phyloP scores from a whole-genome alignment of 2,113 vertebrate genomes.

The Lipophrys pholis region DNA sequence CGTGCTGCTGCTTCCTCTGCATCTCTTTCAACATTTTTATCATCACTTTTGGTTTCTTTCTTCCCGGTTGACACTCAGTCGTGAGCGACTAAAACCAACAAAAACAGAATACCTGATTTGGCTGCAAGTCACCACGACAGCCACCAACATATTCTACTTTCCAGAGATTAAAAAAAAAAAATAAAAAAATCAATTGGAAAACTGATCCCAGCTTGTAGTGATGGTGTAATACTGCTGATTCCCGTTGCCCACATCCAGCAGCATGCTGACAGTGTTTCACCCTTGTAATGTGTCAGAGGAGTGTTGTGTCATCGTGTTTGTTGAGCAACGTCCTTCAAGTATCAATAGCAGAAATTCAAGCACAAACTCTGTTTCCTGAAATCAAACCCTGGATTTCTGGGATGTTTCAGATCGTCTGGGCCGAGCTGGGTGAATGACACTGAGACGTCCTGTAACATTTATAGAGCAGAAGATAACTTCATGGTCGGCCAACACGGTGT shows the following conservation, averaged over 20 bases:
- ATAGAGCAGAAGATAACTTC: constrained; percentile 5
- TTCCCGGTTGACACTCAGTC: too few relatives aligned
- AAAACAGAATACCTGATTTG: too few relatives aligned
- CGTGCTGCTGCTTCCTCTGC: too few relatives aligned
- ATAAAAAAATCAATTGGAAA: background rate
- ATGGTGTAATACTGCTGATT: background rate
- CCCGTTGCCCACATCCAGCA: background rate
- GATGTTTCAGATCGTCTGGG: background rate
- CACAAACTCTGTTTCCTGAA: constrained; percentile 31
- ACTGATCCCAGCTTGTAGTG: background rate
- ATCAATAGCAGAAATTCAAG: constrained; percentile 36
- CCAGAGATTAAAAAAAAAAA: too few relatives aligned
- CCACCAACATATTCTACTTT: too few relatives aligned
- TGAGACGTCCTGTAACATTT: background rate
- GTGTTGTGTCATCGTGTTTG: too few relatives aligned
- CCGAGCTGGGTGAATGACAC: constrained; percentile 30
- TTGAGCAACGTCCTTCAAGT: background rate
- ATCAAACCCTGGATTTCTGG: constrained; percentile 26
- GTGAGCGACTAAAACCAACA: too few relatives aligned
- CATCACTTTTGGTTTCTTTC: too few relatives aligned
- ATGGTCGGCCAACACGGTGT: background rate
- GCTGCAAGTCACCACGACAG: too few relatives aligned
- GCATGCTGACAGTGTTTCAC: background rate
- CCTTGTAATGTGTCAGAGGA: constrained; percentile 1
- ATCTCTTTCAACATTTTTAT: too few relatives aligned